A percentile compares a stretch with the other conserved stretches of the same genome.
These are phyloP conservation scores for Rhinogobius similis DNA, from an alignment of 2,113 vertebrate genomes.

Conservation along the genomic window DNA sequence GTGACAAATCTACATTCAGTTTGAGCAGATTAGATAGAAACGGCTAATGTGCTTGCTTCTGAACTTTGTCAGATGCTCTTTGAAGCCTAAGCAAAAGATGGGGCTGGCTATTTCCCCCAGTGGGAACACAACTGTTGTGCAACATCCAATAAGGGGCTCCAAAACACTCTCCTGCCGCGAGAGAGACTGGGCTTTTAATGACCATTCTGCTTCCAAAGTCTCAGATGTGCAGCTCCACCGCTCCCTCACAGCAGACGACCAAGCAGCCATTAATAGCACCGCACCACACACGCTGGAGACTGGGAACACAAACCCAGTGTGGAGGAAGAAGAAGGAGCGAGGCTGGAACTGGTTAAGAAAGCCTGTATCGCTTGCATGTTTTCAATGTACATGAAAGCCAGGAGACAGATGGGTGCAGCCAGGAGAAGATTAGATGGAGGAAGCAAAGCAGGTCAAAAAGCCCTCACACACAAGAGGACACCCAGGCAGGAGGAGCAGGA, in stretches of 20 bases:
- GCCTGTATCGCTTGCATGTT: conserved; percentile 45
- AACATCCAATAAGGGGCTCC: conserved; percentile 74
- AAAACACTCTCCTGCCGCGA: conserved; percentile 68
- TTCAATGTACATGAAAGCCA: conserved; percentile 57
- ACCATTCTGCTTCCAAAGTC: conserved; percentile 66
- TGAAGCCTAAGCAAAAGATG: conserved; percentile 56
- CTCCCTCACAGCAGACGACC: conserved; percentile 55
- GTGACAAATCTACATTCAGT: conserved; percentile 76
- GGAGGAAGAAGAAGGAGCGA: conserved; percentile 22
- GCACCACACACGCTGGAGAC: conserved; percentile 49
- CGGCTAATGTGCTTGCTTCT: conserved; percentile 71
- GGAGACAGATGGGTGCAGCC: conserved; percentile 67
- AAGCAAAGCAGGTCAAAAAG: conserved; percentile 57
- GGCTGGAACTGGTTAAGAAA: conserved; percentile 41
- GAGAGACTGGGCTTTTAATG: conserved; percentile 71
- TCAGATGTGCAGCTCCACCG: conserved; percentile 65
- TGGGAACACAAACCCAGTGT: conserved; percentile 40
- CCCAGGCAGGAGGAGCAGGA: conserved; percentile 28
- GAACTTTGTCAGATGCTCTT: conserved; percentile 65
- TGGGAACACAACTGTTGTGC: conserved; percentile 73
- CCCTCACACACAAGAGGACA: conserved; percentile 45
- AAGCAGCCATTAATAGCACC: conserved; percentile 66
- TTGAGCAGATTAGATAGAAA: conserved; percentile 71
- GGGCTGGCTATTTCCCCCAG: conserved; percentile 54
- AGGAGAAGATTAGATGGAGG: conserved; percentile 64